These are phyloP conservation scores for Microplitis mediator DNA, from an alignment of 1,140 invertebrate genomes.

Conservation along the genomic window DNA sequence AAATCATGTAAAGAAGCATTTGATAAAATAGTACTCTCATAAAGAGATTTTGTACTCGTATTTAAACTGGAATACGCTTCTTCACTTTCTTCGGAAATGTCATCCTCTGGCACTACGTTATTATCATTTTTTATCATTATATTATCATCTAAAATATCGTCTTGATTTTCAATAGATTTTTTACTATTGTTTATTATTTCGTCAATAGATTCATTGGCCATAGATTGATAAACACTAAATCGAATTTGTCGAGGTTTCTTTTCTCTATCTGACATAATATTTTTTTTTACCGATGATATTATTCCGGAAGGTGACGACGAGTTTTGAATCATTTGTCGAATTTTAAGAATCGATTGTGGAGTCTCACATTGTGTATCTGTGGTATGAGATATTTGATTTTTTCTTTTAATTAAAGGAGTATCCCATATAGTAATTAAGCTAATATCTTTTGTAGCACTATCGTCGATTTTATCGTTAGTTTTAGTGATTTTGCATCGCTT, in stretches of 20 bases:
- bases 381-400: constrained; percentile 24
- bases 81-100: not conserved
- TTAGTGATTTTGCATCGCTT: constrained; percentile 33
- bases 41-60: constrained; percentile 26
- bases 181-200: not conserved
- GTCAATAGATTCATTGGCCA: constrained; percentile 3
- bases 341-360: constrained; percentile 59
- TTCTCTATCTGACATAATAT: constrained; percentile 24
- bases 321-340: constrained; percentile 49
- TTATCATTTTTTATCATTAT: not conserved
- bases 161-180: not conserved
- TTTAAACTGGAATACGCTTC: constrained; percentile 26
- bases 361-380: constrained; percentile 33
- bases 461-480: not conserved
- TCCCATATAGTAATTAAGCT: constrained; percentile 44
- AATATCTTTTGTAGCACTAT: constrained; percentile 23
- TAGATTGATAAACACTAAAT: constrained; percentile 41
- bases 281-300: not conserved
- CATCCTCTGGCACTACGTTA: not conserved
- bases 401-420: constrained; percentile 53
- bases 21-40: constrained; percentile 34
- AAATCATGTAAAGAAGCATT: constrained; percentile 33
- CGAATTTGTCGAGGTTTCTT: constrained; percentile 44
- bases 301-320: constrained; percentile 39
- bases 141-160: not conserved